Evolutionary conservation across 2,888 invertebrate genomes (phyloP).

Genomic region (Zele albiditarsus): DNA sequence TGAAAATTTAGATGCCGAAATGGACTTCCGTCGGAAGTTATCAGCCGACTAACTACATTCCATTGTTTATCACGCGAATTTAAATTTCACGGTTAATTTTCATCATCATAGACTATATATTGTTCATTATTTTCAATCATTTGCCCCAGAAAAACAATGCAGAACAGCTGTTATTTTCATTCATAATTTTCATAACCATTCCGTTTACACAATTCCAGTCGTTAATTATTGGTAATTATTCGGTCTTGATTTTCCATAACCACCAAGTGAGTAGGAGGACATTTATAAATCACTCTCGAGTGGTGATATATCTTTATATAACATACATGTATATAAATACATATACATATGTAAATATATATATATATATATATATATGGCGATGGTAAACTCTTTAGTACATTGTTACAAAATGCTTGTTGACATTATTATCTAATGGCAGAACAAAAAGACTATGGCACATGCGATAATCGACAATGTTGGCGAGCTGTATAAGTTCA

Average conservation of each 20-base stretch:
- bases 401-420: too few relatives aligned
- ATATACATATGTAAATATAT: too few relatives aligned
- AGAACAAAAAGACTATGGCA: too few relatives aligned
- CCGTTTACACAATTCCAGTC: constrained; percentile 45
- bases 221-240: constrained; percentile 71
- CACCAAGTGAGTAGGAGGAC: constrained; percentile 32
- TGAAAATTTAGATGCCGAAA: constrained; percentile 15
- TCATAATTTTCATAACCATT: background rate
- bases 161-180: background rate
- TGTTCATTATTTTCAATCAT: background rate
- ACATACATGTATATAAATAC: background rate
- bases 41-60: background rate
- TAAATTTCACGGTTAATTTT: background rate
- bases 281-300: background rate
- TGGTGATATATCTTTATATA: background rate
- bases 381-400: too few relatives aligned
- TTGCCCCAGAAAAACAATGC: too few relatives aligned
- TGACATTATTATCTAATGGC: too few relatives aligned
- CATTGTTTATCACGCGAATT: background rate
- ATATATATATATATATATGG: too few relatives aligned
- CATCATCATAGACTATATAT: background rate
- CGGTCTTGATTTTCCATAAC: constrained; percentile 71
- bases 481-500: too few relatives aligned
- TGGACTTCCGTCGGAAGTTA: background rate
- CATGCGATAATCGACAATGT: too few relatives aligned